Evolutionary conservation across 2,797 vertebrate genomes (phyloP).

Genomic region (Hydrophis major): DNA sequence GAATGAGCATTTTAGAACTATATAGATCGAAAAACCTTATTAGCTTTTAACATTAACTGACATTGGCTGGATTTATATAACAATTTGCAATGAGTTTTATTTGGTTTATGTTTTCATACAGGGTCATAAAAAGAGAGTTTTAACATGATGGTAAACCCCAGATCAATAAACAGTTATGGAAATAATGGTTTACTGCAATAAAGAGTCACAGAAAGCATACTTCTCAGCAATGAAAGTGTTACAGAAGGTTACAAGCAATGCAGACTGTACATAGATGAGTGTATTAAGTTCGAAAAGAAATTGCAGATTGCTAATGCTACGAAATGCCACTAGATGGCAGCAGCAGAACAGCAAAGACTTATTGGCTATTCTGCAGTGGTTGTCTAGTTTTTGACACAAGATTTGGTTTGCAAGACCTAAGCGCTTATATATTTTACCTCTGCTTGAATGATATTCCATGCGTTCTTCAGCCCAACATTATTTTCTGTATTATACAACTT

Average conservation of each 20-base stretch:
- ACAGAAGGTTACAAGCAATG: not conserved
- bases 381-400: not conserved
- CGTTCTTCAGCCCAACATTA: constrained; percentile 94
- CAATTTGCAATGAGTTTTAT: not conserved
- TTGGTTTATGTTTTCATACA: not conserved
- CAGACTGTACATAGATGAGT: not conserved
- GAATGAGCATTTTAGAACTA: not conserved
- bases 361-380: not conserved
- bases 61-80: not conserved
- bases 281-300: not conserved
- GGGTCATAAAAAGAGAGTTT: not conserved
- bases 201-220: not conserved
- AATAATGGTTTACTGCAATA: not conserved
- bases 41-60: not conserved
- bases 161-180: not conserved
- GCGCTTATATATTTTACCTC: constrained; percentile 74
- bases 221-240: not conserved
- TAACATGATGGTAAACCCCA: not conserved
- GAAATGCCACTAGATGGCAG: not conserved
- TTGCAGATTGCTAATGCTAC: not conserved
- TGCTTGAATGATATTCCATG: constrained; percentile 99
- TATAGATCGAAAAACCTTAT: not conserved
- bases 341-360: not conserved
- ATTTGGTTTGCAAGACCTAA: not conserved
- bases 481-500: constrained; percentile 92